Base-by-base conservation (phyloP, 2,113 vertebrate species). In the Glareola pratincola region DNA sequence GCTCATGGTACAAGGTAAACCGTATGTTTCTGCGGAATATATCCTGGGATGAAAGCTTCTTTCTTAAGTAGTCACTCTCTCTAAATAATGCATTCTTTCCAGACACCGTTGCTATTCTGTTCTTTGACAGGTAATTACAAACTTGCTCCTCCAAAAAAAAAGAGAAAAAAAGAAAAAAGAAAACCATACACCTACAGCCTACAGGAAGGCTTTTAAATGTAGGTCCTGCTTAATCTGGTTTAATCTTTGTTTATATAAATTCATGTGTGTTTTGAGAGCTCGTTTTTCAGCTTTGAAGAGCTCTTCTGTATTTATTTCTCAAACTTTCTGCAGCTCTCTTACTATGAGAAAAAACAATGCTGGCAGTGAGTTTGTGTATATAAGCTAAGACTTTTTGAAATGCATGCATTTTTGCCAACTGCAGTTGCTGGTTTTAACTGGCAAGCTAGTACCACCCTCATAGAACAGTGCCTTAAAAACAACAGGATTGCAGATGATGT, bases 61-160 rank as follows among this genome's bases (percentile, higher is more conserved):
- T 86, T 95, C 95, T 93, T 93, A 96, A 81, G n/a, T 37, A 96
- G 43, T 96, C 59, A 63, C 32, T 97, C 53, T 74, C 63, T 86
- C 66, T 51, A 96, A 94, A 95, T 97, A 96, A 96, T 45, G 18
- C 66, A 85, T 96, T 97, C 72, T 97, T 97, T 93, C 83, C 71
- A 95, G 60, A 88, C 60, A 96, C 78, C 48, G 27, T 95, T 82
- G 83, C 62, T 66, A 76, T 76, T 88, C 97, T 81, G 20, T 94
- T 90, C 48, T 97, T 86, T 91, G 86, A 88, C 79, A 90, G 76
- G 73, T 93, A 96, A 84, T 93, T 87, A 95, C 56, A 91, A 97
- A 88, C 34, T 51, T 73, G 13, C 30, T 73, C 11, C 72, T 88
- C 39, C 66, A 63, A 63, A 88, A 72, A 68, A 63, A 63, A 88